Percentiles rank a stretch among this genome's conserved stretches.
Evolutionary conservation across 2,888 invertebrate genomes (phyloP).

Genomic region (Neoascia interrupta): DNA sequence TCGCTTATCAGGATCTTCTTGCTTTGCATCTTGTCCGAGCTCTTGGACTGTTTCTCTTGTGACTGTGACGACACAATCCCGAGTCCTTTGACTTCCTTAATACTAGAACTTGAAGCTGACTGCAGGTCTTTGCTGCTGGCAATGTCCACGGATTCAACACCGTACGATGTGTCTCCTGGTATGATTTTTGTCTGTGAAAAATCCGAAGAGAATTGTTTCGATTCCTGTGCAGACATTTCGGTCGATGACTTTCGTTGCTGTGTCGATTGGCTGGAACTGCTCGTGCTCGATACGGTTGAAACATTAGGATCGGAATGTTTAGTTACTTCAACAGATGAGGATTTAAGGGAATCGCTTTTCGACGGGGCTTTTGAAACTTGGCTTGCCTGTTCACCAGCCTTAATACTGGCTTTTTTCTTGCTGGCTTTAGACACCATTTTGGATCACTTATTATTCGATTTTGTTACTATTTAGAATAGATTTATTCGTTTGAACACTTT

Average conservation of each 20-base stretch:
- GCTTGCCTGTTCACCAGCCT: conserved; percentile 71
- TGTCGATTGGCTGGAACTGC: conserved; percentile 29
- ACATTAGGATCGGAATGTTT: conserved; percentile 36
- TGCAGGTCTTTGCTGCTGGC: background rate
- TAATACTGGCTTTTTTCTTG: conserved; percentile 73
- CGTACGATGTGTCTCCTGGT: conserved; percentile 13
- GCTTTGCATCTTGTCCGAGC: conserved; percentile 17
- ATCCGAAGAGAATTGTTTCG: conserved; percentile 21
- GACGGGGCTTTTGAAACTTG: too few species aligned
- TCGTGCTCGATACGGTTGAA: conserved; percentile 21
- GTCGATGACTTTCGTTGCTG: conserved; percentile 70
- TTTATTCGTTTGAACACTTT: background rate
- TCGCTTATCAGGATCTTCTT: conserved; percentile 16
- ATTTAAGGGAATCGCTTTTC: conserved; percentile 23
- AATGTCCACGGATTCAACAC: background rate
- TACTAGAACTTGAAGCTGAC: background rate
- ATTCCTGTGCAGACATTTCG: conserved; percentile 75
- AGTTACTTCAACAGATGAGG: conserved; percentile 18
- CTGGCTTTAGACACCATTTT: conserved; percentile 77
- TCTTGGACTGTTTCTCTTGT: conserved; percentile 18
- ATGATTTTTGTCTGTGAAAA: conserved; percentile 32
- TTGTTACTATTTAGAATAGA: conserved; percentile 12
- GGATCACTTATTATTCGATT: background rate
- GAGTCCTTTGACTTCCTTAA: conserved; percentile 13
- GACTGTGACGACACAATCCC: conserved; percentile 34